Conservation (phyloP, 2,888 invertebrate genomes). For the Eilema caniola region DNA sequence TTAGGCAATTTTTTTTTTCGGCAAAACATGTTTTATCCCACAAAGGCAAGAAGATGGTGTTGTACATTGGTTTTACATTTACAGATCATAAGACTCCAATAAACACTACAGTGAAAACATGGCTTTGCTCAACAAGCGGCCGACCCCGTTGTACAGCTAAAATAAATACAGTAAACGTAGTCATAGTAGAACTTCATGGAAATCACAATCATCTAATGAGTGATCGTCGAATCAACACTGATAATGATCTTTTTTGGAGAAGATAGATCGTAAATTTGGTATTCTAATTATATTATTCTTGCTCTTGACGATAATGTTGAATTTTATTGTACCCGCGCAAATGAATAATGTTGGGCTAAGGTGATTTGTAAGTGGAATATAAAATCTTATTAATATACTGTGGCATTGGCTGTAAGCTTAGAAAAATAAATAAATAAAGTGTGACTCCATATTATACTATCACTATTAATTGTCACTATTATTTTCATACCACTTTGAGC, state of each 20-base stretch:
- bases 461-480: no score
- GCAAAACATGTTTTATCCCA: constrained; percentile 17
- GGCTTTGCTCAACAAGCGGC: constrained; percentile 36
- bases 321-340: no score
- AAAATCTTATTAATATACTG: no score
- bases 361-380: no score
- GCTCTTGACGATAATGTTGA: no score
- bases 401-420: no score
- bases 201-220: constrained; percentile 12
- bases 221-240: no score
- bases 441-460: no score
- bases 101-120: background rate
- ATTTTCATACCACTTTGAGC: no score
- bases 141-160: constrained; percentile 29
- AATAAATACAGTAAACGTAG: constrained; percentile 10
- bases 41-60: constrained; percentile 30
- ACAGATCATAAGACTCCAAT: constrained; percentile 15
- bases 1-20: constrained; percentile 3
- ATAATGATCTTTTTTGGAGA: background rate
- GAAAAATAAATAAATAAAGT: no score
- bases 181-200: constrained; percentile 7
- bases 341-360: no score
- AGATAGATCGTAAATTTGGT: background rate
- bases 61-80: constrained; percentile 18
- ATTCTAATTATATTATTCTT: no score